Evolutionary conservation across 2,797 vertebrate genomes (phyloP), one percentile per base, ranked within the genome.

Genomic region (Sardinella longiceps): DNA sequence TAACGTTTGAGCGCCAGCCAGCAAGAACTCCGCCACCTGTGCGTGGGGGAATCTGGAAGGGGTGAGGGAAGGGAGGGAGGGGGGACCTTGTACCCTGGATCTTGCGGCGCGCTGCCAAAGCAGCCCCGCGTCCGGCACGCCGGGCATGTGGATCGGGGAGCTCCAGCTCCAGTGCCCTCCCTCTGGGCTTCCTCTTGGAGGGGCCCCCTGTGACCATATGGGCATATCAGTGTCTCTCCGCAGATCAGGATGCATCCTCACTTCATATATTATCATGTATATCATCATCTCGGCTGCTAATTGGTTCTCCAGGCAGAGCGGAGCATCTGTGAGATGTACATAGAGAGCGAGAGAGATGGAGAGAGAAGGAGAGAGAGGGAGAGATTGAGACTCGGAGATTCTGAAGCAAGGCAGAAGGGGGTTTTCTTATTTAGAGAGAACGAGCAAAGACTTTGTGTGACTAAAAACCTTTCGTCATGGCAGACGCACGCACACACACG

Each of bases 11-110:
- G 88, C 88, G 33, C 45, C 88, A 81, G 89, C 89, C 87, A 92
- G 88, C 51, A 89, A 91, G 88, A 91, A 86, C 92, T 91, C 89
- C 88, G 88, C 93, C 92, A 94, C 91, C 90, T 91, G 89, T 89
- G 89, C 87, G 37, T 85, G 85, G 88, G 58, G 51, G 25, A 43
- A 30, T 50, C 77, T 81, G 70, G 33, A 11, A 50, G 50, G 74
- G 84, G 46, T 9, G 46, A 11, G 46, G 88, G 92, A 91, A 11
- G 3, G 12, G 25, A 10, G 88, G 92, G 91, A 11, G 3, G 12
- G 25, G 25, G 12, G 12, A 5, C 66, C 10, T 5, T 20, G 37
- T 18, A 5, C 15, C 33, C 66, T 30, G 3, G 30, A 18, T 37
- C 33, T 56, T 89, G 88, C 87, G 89, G 91, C 93, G 87, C 0